Conservation (phyloP, 2,888 invertebrate species). For the Cordilura impudica region DNA sequence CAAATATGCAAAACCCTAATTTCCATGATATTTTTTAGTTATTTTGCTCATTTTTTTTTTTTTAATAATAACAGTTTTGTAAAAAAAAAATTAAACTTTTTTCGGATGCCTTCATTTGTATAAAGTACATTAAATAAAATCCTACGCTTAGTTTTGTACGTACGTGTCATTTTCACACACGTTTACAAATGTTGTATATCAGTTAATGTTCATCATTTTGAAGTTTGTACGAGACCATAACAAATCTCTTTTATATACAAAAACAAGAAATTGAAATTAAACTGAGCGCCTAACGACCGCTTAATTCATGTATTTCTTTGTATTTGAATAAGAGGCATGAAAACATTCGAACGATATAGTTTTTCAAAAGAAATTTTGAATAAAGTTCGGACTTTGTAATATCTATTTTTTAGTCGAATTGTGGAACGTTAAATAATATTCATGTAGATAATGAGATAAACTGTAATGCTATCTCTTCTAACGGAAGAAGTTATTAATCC, state of each 20-base stretch:
- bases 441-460: too few relatives aligned
- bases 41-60: neutral
- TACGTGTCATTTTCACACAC: slow-evolving; percentile 75
- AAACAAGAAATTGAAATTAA: neutral
- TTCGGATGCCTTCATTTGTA: neutral
- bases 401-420: too few relatives aligned
- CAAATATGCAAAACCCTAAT: neutral
- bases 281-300: slow-evolving; percentile 17
- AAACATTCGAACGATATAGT: slow-evolving; percentile 20
- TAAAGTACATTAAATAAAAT: slow-evolving; percentile 31
- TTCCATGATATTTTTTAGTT: neutral
- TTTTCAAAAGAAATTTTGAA: too few relatives aligned
- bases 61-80: neutral
- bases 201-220: slow-evolving; percentile 51
- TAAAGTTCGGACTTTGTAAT: too few relatives aligned
- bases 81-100: neutral
- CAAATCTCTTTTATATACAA: slow-evolving; percentile 8
- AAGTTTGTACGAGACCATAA: slow-evolving; percentile 47
- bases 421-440: too few relatives aligned
- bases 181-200: slow-evolving; percentile 58
- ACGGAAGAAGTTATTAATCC: too few relatives aligned
- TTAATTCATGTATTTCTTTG: slow-evolving; percentile 15
- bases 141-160: slow-evolving; percentile 65
- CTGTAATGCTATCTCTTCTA: too few relatives aligned
- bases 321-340: slow-evolving; percentile 41